phyloP scores from a whole-genome alignment of 2,113 vertebrate species.

The Ascaphus truei region DNA sequence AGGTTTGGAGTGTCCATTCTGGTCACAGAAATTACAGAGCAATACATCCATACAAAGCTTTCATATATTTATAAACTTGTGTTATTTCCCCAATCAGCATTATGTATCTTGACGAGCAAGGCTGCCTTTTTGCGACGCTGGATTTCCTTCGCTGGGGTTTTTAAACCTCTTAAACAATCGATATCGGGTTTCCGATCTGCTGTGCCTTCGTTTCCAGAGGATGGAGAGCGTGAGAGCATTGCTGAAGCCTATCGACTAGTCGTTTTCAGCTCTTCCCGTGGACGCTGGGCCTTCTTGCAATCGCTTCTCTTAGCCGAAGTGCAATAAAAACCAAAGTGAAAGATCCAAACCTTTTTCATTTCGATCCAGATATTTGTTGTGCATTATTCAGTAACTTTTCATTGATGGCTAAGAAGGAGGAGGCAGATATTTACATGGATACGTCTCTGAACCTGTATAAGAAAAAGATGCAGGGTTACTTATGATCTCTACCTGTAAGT shows the following conservation, averaged over 20 bases:
- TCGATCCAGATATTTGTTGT: slow-evolving; percentile 35
- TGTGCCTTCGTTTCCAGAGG: not conserved
- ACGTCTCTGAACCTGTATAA: slow-evolving; percentile 51
- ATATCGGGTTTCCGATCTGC: not conserved
- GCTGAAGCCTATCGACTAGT: not conserved
- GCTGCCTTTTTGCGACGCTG: slow-evolving; percentile 43
- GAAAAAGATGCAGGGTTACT: slow-evolving; percentile 53
- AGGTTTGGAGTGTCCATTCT: slow-evolving; percentile 47
- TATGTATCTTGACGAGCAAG: slow-evolving; percentile 41
- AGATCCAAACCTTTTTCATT: not conserved
- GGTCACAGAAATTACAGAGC: slow-evolving; percentile 42
- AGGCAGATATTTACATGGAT: slow-evolving; percentile 63
- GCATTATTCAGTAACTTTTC: slow-evolving; percentile 17
- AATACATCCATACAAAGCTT: slow-evolving; percentile 37
- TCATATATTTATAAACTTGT: slow-evolving; percentile 33
- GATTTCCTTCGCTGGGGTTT: too few species aligned
- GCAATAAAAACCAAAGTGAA: not conserved
- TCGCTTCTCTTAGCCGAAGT: not conserved
- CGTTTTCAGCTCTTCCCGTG: not conserved
- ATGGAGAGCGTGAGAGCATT: not conserved
- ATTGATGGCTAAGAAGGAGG: slow-evolving; percentile 55
- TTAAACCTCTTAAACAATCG: too few species aligned
- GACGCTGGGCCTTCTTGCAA: not conserved
- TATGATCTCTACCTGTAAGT: slow-evolving; percentile 38
- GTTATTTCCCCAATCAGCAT: slow-evolving; percentile 36